Conservation (phyloP, 2,797 vertebrate species). For the Gouania willdenowi region DNA sequence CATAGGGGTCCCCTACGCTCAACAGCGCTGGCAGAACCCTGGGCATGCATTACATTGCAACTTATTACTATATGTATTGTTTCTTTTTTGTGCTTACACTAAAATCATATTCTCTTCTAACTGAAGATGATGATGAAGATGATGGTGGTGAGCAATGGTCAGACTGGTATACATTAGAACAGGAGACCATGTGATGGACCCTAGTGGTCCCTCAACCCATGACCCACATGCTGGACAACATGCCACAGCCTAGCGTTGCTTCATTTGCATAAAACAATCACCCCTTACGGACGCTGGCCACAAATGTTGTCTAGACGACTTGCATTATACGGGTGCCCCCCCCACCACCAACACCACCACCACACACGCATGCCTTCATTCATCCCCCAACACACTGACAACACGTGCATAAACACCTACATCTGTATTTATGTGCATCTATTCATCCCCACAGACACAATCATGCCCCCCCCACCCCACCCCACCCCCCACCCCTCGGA, state of each 20-base stretch:
- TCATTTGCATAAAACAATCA: slow-evolving; percentile 91
- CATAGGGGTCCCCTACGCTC: too few relatives aligned
- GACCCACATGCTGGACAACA: slow-evolving; percentile 65
- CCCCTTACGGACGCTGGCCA: slow-evolving; percentile 77
- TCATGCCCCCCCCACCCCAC: slow-evolving; percentile 41
- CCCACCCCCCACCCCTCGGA: slow-evolving; percentile 51
- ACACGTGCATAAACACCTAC: slow-evolving; percentile 53
- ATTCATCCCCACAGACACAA: slow-evolving; percentile 40
- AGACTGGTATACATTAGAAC: too few relatives aligned
- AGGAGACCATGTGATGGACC: too few relatives aligned
- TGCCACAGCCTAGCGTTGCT: slow-evolving; percentile 71
- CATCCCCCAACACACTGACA: background rate
- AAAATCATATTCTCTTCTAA: too few relatives aligned
- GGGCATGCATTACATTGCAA: too few relatives aligned
- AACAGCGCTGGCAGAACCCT: too few relatives aligned
- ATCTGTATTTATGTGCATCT: slow-evolving; percentile 39
- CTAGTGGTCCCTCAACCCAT: slow-evolving; percentile 54
- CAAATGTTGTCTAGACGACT: slow-evolving; percentile 90
- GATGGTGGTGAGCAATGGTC: too few relatives aligned
- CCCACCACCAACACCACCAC: slow-evolving; percentile 27
- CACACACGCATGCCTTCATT: background rate
- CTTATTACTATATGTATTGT: too few relatives aligned
- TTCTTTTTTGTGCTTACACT: too few relatives aligned
- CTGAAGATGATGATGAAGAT: too few relatives aligned
- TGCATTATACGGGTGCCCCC: slow-evolving; percentile 80